Evolutionary conservation across 2,113 vertebrate genomes (phyloP).

Genomic region (Collichthys lucidus): DNA sequence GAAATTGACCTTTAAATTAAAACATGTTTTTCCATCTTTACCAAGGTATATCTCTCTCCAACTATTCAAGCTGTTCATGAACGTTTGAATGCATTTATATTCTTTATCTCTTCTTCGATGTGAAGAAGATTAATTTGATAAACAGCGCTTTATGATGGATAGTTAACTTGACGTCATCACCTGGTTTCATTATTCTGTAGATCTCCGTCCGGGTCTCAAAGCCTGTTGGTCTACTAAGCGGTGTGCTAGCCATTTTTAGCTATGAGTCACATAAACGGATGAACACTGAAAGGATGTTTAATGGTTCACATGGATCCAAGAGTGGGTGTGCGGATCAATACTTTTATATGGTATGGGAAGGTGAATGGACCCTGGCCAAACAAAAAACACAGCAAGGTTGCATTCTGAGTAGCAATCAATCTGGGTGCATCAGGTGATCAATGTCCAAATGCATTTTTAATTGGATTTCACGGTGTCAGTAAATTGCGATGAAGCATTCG

Average conservation of each 20-base stretch:
- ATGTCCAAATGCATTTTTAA: constrained; percentile 83
- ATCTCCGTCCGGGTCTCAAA: constrained; percentile 27
- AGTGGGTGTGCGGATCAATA: constrained; percentile 72
- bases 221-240: constrained; percentile 17
- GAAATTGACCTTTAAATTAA: constrained; percentile 44
- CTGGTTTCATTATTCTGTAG: constrained; percentile 32
- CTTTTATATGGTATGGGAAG: constrained; percentile 66
- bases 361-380: constrained; percentile 55
- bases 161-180: constrained; percentile 46
- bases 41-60: constrained; percentile 1
- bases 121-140: constrained; percentile 43
- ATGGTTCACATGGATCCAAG: constrained; percentile 67
- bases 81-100: constrained; percentile 20
- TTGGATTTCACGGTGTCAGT: constrained; percentile 76
- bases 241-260: constrained; percentile 54
- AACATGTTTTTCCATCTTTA: constrained; percentile 2
- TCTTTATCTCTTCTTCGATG: constrained; percentile 1
- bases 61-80: constrained; percentile 27
- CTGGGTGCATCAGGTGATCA: constrained; percentile 74
- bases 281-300: constrained; percentile 75
- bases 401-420: constrained; percentile 73
- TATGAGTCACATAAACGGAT: constrained; percentile 67
- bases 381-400: constrained; percentile 61
- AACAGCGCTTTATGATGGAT: constrained; percentile 24
- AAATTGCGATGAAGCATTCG: constrained; percentile 70